These are phyloP conservation scores for Meandrina meandrites DNA, from an alignment of 92 coral and sea anemone species.

Conservation along the genomic window DNA sequence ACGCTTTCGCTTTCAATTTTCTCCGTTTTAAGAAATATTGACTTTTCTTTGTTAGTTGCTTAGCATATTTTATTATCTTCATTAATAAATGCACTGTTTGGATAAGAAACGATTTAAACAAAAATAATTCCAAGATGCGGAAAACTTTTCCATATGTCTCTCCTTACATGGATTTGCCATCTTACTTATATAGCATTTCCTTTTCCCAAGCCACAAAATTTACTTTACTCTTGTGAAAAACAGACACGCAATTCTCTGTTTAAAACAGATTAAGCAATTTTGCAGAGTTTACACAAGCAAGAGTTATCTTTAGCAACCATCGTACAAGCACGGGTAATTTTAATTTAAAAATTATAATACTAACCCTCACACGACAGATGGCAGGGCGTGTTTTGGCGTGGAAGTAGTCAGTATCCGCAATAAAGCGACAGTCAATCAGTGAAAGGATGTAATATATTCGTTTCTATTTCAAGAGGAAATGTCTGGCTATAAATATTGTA, in stretches of 20 bases:
- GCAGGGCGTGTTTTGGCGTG: neutral
- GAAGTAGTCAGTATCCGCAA: neutral
- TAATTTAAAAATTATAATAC: neutral
- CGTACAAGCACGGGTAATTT: neutral
- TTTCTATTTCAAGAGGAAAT: neutral
- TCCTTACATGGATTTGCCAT: neutral
- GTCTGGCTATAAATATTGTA: neutral
- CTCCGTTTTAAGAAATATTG: neutral
- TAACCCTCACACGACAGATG: neutral
- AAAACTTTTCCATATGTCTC: neutral
- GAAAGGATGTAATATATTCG: neutral
- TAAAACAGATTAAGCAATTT: neutral
- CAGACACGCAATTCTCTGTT: neutral
- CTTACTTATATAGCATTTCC: neutral
- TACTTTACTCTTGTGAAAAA: neutral
- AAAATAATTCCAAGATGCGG: neutral
- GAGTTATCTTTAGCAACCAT: neutral
- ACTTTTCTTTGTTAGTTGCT: slow-evolving; percentile 9
- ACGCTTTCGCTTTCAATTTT: neutral
- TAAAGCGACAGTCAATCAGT: neutral
- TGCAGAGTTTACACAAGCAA: neutral
- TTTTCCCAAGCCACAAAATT: neutral
- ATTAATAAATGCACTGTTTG: slow-evolving; percentile 14
- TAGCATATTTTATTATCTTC: slow-evolving; percentile 8
- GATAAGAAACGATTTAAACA: slow-evolving; percentile 8